Evolutionary conservation across 1,140 invertebrate genomes (phyloP).

Genomic region (Hypothenemus hampei): DNA sequence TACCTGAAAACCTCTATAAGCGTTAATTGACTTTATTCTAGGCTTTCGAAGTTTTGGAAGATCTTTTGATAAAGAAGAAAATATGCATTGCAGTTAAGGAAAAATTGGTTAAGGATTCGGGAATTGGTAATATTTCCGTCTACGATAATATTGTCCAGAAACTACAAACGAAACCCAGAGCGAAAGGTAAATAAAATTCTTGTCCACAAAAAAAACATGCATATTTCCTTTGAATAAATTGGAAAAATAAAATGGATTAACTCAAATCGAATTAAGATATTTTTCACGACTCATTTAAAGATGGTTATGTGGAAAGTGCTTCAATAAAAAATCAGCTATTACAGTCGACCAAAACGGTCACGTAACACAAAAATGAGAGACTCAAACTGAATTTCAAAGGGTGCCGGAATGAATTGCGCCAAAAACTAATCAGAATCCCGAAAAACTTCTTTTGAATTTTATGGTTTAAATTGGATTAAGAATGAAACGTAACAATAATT

Average conservation of each 20-base stretch:
- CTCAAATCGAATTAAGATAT: too few relatives aligned
- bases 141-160: slow-evolving; percentile 86
- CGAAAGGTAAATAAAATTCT: slow-evolving; percentile 75
- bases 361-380: slow-evolving; percentile 5
- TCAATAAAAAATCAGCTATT: too few relatives aligned
- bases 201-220: too few relatives aligned
- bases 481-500: too few relatives aligned
- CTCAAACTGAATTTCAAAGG: slow-evolving; percentile 3
- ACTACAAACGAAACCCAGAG: slow-evolving; percentile 75
- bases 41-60: slow-evolving; percentile 91
- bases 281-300: too few relatives aligned
- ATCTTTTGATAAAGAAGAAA: slow-evolving; percentile 68
- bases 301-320: too few relatives aligned
- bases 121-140: slow-evolving; percentile 77
- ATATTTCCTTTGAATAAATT: too few relatives aligned
- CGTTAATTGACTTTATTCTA: too few relatives aligned
- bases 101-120: slow-evolving; percentile 92
- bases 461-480: slow-evolving; percentile 1
- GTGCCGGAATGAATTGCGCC: not conserved
- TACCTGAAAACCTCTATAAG: too few relatives aligned
- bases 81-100: slow-evolving; percentile 94
- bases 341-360: slow-evolving; percentile 4
- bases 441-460: slow-evolving; percentile 2
- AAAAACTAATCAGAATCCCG: slow-evolving; percentile 5
- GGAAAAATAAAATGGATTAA: too few relatives aligned